phyloP scores from a whole-genome alignment of 2,888 invertebrate genomes.

The Therioaphis trifolii region DNA sequence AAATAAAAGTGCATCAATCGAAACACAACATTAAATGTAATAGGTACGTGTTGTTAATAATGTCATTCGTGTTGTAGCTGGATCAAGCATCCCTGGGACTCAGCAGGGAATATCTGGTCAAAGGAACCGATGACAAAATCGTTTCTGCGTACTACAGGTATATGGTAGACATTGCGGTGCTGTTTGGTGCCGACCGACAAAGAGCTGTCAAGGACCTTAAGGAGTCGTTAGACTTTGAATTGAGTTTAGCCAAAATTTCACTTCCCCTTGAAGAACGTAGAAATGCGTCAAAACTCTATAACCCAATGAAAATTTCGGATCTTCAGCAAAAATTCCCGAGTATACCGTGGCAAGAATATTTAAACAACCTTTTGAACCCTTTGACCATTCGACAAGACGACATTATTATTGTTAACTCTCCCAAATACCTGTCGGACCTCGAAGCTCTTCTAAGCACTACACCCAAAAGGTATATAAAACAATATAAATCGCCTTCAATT shows the following conservation, averaged over 20 bases:
- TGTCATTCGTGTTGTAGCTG: slow-evolving; percentile 72
- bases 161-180: slow-evolving; percentile 86
- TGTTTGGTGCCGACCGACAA: slow-evolving; percentile 83
- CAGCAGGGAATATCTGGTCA: slow-evolving; percentile 85
- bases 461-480: slow-evolving; percentile 72
- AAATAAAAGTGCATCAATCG: too few species aligned
- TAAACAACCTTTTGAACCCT: slow-evolving; percentile 81
- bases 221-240: slow-evolving; percentile 88
- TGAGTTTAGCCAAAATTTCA: slow-evolving; percentile 89
- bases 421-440: slow-evolving; percentile 80
- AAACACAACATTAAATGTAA: too few species aligned
- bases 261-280: slow-evolving; percentile 89
- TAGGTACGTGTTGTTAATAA: too few species aligned
- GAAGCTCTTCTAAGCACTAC: slow-evolving; percentile 74
- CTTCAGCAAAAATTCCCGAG: slow-evolving; percentile 80
- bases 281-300: slow-evolving; percentile 91
- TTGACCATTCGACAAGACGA: slow-evolving; percentile 78
- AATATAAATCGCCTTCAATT: too few species aligned
- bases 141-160: slow-evolving; percentile 88
- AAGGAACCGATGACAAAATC: slow-evolving; percentile 83
- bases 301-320: slow-evolving; percentile 86
- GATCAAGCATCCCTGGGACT: slow-evolving; percentile 89
- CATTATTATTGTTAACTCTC: slow-evolving; percentile 85
- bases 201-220: slow-evolving; percentile 79
- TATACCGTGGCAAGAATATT: slow-evolving; percentile 85